Percentiles rank a stretch among this genome's conserved stretches.
Conservation (phyloP, 2,888 invertebrate species). For the Aphidoletes aphidimyza region DNA sequence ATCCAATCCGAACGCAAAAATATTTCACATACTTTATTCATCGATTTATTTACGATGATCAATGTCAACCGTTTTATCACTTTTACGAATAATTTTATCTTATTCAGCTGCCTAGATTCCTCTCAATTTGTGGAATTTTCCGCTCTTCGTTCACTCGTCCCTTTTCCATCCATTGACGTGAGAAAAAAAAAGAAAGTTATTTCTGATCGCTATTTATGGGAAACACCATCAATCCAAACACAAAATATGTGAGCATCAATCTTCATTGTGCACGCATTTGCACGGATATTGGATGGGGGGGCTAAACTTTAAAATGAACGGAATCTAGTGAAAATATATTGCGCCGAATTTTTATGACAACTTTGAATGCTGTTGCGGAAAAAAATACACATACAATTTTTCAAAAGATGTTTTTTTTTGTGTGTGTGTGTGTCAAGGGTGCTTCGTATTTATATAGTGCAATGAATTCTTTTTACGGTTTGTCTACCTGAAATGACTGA, state of each 20-base stretch:
- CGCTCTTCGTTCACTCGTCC: no score
- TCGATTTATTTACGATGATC: slow-evolving; percentile 38
- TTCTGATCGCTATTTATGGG: not conserved
- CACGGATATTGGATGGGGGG: not conserved
- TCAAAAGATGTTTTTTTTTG: no score
- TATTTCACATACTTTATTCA: slow-evolving; percentile 11
- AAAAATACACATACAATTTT: no score
- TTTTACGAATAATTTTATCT: not conserved
- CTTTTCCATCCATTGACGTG: no score
- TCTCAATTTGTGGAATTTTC: not conserved
- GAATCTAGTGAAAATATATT: slow-evolving; percentile 15
- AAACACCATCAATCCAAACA: slow-evolving; percentile 7
- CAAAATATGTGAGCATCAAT: not conserved
- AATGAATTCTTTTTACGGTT: no score
- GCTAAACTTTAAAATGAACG: slow-evolving; percentile 15
- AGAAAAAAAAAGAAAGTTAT: no score
- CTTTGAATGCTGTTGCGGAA: not conserved
- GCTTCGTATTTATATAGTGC: no score
- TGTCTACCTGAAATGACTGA: no score
- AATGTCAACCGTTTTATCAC: slow-evolving; percentile 35
- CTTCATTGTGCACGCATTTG: slow-evolving; percentile 44
- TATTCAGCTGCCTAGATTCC: not conserved
- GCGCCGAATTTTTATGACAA: slow-evolving; percentile 4
- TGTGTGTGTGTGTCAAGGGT: no score
- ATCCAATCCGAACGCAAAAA: slow-evolving; percentile 7